Evolutionary conservation across 2,888 invertebrate genomes (phyloP).

Genomic region (Pherbina coryleti): DNA sequence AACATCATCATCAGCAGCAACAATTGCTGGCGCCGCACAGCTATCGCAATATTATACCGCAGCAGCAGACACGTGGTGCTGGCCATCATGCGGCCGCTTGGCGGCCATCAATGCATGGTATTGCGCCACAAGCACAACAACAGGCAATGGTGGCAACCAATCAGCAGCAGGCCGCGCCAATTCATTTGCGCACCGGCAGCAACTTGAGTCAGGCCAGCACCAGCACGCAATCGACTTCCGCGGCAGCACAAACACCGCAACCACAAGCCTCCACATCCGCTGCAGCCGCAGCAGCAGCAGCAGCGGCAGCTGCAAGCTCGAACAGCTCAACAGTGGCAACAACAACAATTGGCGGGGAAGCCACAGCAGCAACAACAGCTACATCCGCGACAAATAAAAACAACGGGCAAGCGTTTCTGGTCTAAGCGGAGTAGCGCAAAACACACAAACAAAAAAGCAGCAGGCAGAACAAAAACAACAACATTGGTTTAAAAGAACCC

Average conservation of each 20-base stretch:
- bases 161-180: slow-evolving; percentile 55
- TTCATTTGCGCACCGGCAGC: slow-evolving; percentile 66
- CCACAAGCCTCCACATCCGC: slow-evolving; percentile 54
- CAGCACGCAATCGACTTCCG: slow-evolving; percentile 66
- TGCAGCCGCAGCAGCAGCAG: slow-evolving; percentile 50
- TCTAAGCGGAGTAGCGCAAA: slow-evolving; percentile 52
- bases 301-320: slow-evolving; percentile 48
- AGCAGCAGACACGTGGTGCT: slow-evolving; percentile 48
- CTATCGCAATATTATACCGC: slow-evolving; percentile 41
- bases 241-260: slow-evolving; percentile 56
- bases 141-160: slow-evolving; percentile 45
- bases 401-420: slow-evolving; percentile 67
- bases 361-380: slow-evolving; percentile 48
- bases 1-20: slow-evolving; percentile 55
- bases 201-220: slow-evolving; percentile 67
- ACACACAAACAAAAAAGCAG: background rate
- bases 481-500: slow-evolving; percentile 22
- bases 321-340: slow-evolving; percentile 44
- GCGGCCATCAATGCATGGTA: slow-evolving; percentile 52
- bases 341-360: slow-evolving; percentile 42
- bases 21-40: slow-evolving; percentile 55
- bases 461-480: slow-evolving; percentile 10
- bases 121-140: slow-evolving; percentile 34
- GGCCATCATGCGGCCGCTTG: slow-evolving; percentile 43
- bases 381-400: slow-evolving; percentile 51